Evolutionary conservation across 2,113 vertebrate species (phyloP).

Genomic region (Naja naja): DNA sequence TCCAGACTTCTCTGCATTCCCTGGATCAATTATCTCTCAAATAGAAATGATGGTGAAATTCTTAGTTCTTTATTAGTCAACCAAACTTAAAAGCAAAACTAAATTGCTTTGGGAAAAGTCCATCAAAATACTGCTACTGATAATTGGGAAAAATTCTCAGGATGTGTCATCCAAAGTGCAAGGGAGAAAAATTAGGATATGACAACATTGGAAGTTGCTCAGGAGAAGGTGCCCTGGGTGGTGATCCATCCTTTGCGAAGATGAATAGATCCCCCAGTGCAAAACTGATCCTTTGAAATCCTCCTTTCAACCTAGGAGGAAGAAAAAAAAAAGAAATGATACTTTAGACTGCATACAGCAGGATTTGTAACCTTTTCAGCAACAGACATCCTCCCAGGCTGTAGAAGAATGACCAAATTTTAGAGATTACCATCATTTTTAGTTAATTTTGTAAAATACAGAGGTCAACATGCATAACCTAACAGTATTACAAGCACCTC

Average conservation of each 20-base stretch:
- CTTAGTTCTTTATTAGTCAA: neutral
- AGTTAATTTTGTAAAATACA: neutral
- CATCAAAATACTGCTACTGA: neutral
- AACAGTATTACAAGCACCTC: neutral
- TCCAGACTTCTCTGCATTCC: neutral
- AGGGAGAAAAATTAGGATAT: constrained; percentile 6
- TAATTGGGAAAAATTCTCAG: constrained; percentile 8
- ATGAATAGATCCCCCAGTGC: neutral
- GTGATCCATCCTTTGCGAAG: neutral
- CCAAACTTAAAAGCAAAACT: neutral
- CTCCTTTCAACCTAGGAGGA: neutral
- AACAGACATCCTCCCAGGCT: neutral
- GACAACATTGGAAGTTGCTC: neutral
- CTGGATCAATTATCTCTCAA: neutral
- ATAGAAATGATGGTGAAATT: neutral
- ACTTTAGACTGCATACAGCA: neutral
- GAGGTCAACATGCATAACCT: neutral
- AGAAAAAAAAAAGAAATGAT: neutral
- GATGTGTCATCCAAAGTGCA: constrained; percentile 18
- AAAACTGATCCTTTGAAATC: neutral
- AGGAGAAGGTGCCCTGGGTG: neutral
- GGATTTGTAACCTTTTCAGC: neutral
- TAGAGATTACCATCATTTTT: neutral
- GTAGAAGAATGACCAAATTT: neutral
- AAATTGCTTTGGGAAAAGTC: neutral